Evolutionary conservation across 2,797 vertebrate genomes (phyloP).

Genomic region (Poecilia gillii): DNA sequence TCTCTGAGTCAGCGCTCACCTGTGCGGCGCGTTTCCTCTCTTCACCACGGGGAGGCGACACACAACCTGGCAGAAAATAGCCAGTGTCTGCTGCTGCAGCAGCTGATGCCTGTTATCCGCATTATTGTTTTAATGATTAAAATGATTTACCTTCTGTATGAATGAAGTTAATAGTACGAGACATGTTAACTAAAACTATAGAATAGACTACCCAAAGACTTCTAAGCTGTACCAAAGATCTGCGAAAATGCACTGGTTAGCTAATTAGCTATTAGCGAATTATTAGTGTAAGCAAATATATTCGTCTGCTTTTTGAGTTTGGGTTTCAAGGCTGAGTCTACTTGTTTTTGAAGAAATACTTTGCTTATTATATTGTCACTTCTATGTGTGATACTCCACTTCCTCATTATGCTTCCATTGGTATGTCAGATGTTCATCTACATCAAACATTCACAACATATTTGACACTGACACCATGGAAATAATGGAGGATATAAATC

Average conservation of each 20-base stretch:
- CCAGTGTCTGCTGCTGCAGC: not conserved
- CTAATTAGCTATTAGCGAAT: constrained; percentile 11
- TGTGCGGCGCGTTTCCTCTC: constrained; percentile 37
- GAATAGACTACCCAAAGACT: not conserved
- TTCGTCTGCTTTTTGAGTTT: constrained; percentile 58
- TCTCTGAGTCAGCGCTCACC: constrained; percentile 50
- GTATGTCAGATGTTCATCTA: constrained; percentile 22
- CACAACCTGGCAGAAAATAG: constrained; percentile 49
- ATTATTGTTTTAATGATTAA: not conserved
- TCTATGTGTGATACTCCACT: constrained; percentile 17
- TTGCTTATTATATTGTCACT: not conserved
- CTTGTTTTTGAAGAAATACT: constrained; percentile 17
- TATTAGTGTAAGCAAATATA: constrained; percentile 39
- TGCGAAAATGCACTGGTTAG: constrained; percentile 5
- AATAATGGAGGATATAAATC: constrained; percentile 6
- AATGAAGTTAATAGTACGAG: not conserved
- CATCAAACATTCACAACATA: constrained; percentile 18
- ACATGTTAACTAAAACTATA: not conserved
- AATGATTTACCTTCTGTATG: not conserved
- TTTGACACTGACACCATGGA: not conserved
- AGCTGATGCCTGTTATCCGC: not conserved
- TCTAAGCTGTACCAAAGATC: no score
- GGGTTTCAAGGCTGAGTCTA: constrained; percentile 57
- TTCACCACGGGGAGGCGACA: constrained; percentile 68
- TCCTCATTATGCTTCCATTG: constrained; percentile 23